Conservation (phyloP, 2,888 invertebrate genomes). For the Chymomyza procnemis region DNA sequence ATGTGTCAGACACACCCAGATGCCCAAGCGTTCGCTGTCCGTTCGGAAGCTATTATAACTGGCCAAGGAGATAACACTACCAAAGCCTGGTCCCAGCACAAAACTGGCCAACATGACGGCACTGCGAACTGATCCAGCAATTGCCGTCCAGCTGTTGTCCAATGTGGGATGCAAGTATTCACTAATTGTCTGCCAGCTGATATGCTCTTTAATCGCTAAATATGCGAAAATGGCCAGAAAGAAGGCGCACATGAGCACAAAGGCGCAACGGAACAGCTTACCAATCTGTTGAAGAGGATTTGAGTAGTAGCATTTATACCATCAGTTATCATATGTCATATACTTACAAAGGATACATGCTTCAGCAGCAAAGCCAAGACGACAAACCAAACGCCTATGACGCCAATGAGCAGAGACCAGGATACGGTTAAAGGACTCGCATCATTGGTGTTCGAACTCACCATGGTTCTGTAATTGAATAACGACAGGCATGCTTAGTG, state of each 20-base stretch:
- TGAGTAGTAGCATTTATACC: neutral
- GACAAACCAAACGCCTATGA: slow-evolving; percentile 65
- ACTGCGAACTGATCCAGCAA: slow-evolving; percentile 39
- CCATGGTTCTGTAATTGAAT: slow-evolving; percentile 51
- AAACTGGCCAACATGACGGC: slow-evolving; percentile 79
- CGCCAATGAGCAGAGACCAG: slow-evolving; percentile 62
- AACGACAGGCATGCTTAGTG: no score
- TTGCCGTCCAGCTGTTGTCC: slow-evolving; percentile 36
- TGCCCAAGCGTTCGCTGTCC: slow-evolving; percentile 80
- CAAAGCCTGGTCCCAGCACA: slow-evolving; percentile 92
- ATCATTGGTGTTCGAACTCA: slow-evolving; percentile 59
- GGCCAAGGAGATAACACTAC: slow-evolving; percentile 89
- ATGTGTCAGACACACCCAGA: slow-evolving; percentile 73
- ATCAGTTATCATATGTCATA: neutral
- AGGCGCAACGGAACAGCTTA: slow-evolving; percentile 69
- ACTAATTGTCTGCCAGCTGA: slow-evolving; percentile 45
- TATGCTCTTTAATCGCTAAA: slow-evolving; percentile 54
- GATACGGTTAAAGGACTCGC: slow-evolving; percentile 57
- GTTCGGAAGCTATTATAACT: slow-evolving; percentile 89
- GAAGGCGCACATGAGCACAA: slow-evolving; percentile 64
- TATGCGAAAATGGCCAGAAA: slow-evolving; percentile 69
- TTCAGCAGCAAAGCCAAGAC: slow-evolving; percentile 61
- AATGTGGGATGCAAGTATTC: slow-evolving; percentile 54
- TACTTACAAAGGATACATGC: slow-evolving; percentile 68
- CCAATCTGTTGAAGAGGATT: slow-evolving; percentile 64